phyloP scores from a whole-genome alignment of 1,140 invertebrate genomes.

The Drosophila saltans region DNA sequence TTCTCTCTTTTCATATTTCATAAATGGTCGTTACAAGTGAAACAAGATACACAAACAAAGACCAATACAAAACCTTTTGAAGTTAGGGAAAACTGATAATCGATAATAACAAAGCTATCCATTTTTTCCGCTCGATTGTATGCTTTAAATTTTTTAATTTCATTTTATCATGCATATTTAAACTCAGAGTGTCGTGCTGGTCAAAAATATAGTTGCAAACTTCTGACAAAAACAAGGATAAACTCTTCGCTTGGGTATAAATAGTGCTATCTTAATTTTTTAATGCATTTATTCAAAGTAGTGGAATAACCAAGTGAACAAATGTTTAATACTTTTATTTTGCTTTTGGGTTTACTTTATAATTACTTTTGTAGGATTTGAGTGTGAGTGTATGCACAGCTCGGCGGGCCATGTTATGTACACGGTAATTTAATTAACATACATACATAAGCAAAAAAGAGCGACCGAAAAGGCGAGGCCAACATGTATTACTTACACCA shows the following conservation, averaged over 20 bases:
- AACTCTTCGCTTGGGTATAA: too few species aligned
- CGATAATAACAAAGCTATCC: background rate
- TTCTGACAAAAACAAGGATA: too few species aligned
- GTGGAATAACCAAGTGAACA: too few species aligned
- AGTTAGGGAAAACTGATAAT: background rate
- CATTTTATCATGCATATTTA: background rate
- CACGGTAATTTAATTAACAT: slow-evolving; percentile 81
- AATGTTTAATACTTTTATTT: too few species aligned
- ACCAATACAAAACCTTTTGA: too few species aligned
- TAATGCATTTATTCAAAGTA: too few species aligned
- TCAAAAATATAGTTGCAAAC: too few species aligned
- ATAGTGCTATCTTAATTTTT: too few species aligned
- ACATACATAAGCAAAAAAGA: slow-evolving; percentile 32
- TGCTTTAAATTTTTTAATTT: background rate
- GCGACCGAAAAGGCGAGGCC: slow-evolving; percentile 8
- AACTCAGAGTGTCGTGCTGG: too few species aligned
- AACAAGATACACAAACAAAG: too few species aligned
- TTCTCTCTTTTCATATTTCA: too few species aligned
- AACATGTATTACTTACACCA: background rate
- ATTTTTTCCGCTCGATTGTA: background rate
- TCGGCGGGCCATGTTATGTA: slow-evolving; percentile 60
- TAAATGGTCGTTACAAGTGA: too few species aligned
- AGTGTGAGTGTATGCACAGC: slow-evolving; percentile 28
- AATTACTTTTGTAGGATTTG: slow-evolving; percentile 62
- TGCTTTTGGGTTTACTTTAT: slow-evolving; percentile 61